Evolutionary conservation across 2,888 invertebrate genomes (phyloP), one percentile per base, ranked within the genome.

Genomic region (Diplazon laetatorius): DNA sequence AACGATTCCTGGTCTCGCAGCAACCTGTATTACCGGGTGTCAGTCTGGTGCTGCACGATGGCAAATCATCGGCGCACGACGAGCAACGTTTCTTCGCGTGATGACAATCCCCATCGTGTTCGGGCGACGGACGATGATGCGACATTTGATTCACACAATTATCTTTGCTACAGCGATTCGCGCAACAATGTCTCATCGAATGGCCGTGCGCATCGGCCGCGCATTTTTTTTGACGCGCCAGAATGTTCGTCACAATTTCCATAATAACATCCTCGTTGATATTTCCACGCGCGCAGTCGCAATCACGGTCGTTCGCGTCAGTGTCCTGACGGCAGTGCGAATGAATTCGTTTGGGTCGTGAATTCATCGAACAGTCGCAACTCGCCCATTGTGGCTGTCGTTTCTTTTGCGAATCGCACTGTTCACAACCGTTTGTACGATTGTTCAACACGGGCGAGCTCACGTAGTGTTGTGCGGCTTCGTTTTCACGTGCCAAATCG

Each of bases 241-340:
- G 22, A 14, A 79, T 63, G 68, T 78, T 80, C 35, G 74, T 46
- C 20, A 76, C 57, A 9, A 57, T 55, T 20, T 79, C 71, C 22
- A 48, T 68, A 16, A 75, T 55, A 22, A 71, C 62, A 14, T 66
- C 52, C 10, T 73, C 73, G n/a, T 72, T 71, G 42, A 69, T 44
- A 10, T 46, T 18, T 22, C 57, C 81, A 2, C 63, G 77, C n/a
- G n/a, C n/a, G 52, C 82, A 85, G 35, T 77, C 82, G 66, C 65
- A 80, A 2, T 82, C 81, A 35, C 72, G 80, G 44, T 84, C 81
- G 25, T 68, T 60, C 1, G 18, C 12, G n/a, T 84, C 83, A 14
- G 59, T 22, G 16, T 76, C 80, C 25, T 84, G 83, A 42, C 57
- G 39, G 48, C 83, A 87, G 74, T 84, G 86, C 76, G 83, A 84